Evolutionary conservation across 2,113 vertebrate species (phyloP), one percentile per base, ranked within the genome.

Genomic region (Alligator mississippiensis): DNA sequence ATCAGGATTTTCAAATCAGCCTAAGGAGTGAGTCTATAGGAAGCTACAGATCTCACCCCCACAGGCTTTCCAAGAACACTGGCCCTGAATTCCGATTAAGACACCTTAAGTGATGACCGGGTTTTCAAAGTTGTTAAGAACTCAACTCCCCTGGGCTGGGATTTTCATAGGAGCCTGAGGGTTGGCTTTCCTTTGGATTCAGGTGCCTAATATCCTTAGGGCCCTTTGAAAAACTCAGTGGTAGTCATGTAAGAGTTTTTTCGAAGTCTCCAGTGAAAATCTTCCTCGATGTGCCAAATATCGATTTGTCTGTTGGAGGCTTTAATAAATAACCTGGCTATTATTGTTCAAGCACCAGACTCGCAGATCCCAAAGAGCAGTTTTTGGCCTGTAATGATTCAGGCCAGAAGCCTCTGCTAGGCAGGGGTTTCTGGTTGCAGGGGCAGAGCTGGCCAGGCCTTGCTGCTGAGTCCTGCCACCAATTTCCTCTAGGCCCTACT

Each of bases 101-200:
- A 30, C 77, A 57, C 15, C 64, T 86, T 12, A 58, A 72, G 77
- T 25, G 28, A 19, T 61, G 58, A 15, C 34, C 25, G 14, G 17
- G 3, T 75, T 79, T 84, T 1, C 0, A 9, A 54, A 63, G 6
- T 4, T 28, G 14, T 11, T 9, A 6, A 18, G 34, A 19, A 6
- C 22, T 14, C 17, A 21, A 21, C 12, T 18, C 70, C 75, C 78
- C 54, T 34, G 8, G 27, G 15, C 24, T 54, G 38, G 47, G 68
- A 72, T 5, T 30, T 54, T 13, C 2, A 1, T 7, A 63, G 68
- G 11, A 75, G 79, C 80, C 58, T 13, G 22, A 34, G 11, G 34
- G 30, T 11, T n/a, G 87, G 47, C 74, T 75, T 55, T 63, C 84
- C 55, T 15, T 27, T 62, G 81, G 54, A 30, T 1, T 3, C 1